Evolutionary conservation across 2,888 invertebrate genomes (phyloP).

Genomic region (Zygogramma bicolorata): DNA sequence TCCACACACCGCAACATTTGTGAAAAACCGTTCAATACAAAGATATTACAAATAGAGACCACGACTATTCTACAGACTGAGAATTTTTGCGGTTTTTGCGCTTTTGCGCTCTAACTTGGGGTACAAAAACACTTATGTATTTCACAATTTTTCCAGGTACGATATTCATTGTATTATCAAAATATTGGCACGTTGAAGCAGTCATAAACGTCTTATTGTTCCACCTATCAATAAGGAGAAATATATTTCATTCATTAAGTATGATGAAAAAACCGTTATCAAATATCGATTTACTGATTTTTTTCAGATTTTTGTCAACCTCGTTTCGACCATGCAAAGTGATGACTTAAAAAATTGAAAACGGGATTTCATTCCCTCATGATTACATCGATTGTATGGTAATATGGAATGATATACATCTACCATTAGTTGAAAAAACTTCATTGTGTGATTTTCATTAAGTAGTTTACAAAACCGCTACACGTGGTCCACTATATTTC

Average conservation of each 20-base stretch:
- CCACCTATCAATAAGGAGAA: conserved; percentile 19
- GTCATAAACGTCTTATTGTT: neutral
- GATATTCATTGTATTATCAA: conserved; percentile 16
- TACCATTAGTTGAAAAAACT: too few species aligned
- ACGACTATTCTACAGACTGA: conserved; percentile 25
- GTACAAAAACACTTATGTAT: conserved; percentile 15
- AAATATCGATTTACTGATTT: conserved; percentile 51
- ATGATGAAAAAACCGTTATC: conserved; percentile 29
- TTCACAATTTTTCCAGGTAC: conserved; percentile 18
- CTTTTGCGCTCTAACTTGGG: conserved; percentile 29
- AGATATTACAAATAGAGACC: too few species aligned
- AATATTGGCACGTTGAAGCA: neutral
- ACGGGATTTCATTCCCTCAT: conserved; percentile 30
- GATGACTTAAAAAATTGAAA: conserved; percentile 23
- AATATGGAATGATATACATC: conserved; percentile 15
- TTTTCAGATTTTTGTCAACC: conserved; percentile 53
- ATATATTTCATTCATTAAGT: too few species aligned
- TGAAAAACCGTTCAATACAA: conserved; percentile 27
- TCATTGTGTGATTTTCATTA: too few species aligned
- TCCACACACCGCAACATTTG: too few species aligned
- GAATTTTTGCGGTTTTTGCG: conserved; percentile 7
- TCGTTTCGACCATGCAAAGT: conserved; percentile 53
- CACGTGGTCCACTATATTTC: too few species aligned
- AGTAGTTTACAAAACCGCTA: too few species aligned
- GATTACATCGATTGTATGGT: conserved; percentile 10